Evolutionary conservation across 2,888 invertebrate genomes (phyloP), one percentile per base, ranked within the genome.

Genomic region (Anagyrus pseudococci): DNA sequence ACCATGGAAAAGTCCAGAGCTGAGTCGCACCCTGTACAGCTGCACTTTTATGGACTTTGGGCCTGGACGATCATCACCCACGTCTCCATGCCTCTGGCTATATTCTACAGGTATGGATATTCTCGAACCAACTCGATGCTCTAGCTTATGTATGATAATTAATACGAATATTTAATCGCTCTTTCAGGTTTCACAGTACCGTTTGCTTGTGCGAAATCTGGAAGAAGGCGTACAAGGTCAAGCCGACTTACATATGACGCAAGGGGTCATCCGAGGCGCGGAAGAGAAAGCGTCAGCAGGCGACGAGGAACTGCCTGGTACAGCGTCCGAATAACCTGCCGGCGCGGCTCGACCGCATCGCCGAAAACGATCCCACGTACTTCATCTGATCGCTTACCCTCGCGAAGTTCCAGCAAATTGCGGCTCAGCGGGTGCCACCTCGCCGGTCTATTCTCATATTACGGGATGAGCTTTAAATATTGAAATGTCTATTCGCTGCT

Each of bases 11-110:
- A 95, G 73, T 93, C 93, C 0, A 85, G 94, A 22, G 93, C 95
- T 0, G 94, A 95, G 75, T 94, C 94, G 6, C 93, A 95, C 79
- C 95, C 95, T 8, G 91, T 95, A 46, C 96, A 96, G 81, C 82
- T 95, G 69, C 90, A 93, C 75, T 96, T 96, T 82, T 96, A 94
- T 74, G 95, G 95, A 0, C 83, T 93, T 41, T 95, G 94, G 94
- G 94, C 94, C 33, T 96, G 96, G 96, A 94, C 95, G 15, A 94
- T 96, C 65, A 95, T 96, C 65, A 95, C 94, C 0, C 95, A 96
- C 76, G 93, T 96, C 1, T 94, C 94, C 1, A 94, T 95, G 90
- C 96, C 96, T 0, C 73, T 87, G 47, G 94, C 95, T 1, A 96
- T 96, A 67, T 96, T 96, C 83, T 96, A 95, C 82, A 86, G 96